Evolutionary conservation across 2,797 vertebrate genomes (phyloP), one percentile per base, ranked within the genome.

Genomic region (Phoeniculus purpureus): DNA sequence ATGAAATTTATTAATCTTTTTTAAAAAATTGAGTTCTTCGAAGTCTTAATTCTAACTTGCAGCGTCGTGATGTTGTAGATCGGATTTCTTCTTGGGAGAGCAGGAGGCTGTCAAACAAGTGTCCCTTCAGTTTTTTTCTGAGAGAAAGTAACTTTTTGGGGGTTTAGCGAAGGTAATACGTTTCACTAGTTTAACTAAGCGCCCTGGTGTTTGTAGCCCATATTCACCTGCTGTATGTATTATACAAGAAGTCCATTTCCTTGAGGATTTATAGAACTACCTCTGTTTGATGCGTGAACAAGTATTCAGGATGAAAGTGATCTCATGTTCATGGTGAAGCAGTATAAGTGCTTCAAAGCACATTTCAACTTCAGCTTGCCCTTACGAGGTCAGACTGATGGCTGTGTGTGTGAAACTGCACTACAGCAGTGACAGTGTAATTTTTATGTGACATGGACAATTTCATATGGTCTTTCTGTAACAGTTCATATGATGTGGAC

Each of bases 251-350:
- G 45, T 61, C 14, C 1, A 0, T 8, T 79, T 75, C 29, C 6
- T 52, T 37, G 45, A 73, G 67, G 20, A 23, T 60, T 84, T 50
- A 4, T 5, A 8, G 31, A n/a, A 5, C 26, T 64, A 31, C 10
- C 12, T 0, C 10, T 34, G 0, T 51, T 56, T 50, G 40, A 50
- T 5, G 0, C 14, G 2, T 12, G 16, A 34, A 5, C 31, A n/a
- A 31, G 4, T 26, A 16, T 64, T 52, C 6, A 2, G 45, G 6
- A 15, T 34, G 50, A 50, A 50, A 54, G 43, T 0, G 0, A 56
- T 6, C 45, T 70, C 47, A 1, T 1, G 6, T 9, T 14, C 1
- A 0, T 40, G 5, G 23, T 34, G 79, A 62, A 73, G 29, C 48
- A 40, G 17, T 66, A 45, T 16, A 17, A 60, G 15, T 70, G 8